Evolutionary conservation across 2,797 vertebrate genomes (phyloP).

Genomic region (Acanthiza pusilla): DNA sequence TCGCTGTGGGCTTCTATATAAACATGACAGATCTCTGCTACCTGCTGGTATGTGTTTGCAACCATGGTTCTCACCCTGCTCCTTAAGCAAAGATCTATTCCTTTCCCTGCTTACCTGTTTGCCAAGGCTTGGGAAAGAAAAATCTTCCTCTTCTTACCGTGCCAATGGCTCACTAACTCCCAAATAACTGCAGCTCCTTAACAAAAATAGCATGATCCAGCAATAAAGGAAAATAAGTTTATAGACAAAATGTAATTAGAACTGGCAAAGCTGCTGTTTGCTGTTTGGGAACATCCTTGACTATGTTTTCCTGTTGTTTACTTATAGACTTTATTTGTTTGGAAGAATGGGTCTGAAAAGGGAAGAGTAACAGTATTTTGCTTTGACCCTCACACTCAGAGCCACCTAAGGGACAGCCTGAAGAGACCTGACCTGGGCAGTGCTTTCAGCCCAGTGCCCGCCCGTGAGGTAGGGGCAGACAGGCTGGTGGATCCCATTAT

Average conservation of each 20-base stretch:
- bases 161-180: background rate
- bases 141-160: background rate
- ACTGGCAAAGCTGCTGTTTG: background rate
- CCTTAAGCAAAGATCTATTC: background rate
- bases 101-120: background rate
- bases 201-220: background rate
- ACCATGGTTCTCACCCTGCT: background rate
- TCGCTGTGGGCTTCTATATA: background rate
- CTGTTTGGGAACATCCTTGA: background rate
- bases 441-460: background rate
- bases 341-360: background rate
- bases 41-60: background rate
- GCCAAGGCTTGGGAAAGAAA: background rate
- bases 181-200: background rate
- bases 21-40: background rate
- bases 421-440: fast-evolving
- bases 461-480: background rate
- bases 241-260: background rate
- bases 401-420: fast-evolving
- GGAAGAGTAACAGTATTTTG: background rate
- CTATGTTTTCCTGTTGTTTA: background rate
- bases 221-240: conserved; percentile 6
- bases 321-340: background rate
- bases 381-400: background rate
- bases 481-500: background rate